Percentiles rank a stretch among this genome's conserved stretches.
phyloP scores from a whole-genome alignment of 2,888 invertebrate genomes.

The Boloria selene region DNA sequence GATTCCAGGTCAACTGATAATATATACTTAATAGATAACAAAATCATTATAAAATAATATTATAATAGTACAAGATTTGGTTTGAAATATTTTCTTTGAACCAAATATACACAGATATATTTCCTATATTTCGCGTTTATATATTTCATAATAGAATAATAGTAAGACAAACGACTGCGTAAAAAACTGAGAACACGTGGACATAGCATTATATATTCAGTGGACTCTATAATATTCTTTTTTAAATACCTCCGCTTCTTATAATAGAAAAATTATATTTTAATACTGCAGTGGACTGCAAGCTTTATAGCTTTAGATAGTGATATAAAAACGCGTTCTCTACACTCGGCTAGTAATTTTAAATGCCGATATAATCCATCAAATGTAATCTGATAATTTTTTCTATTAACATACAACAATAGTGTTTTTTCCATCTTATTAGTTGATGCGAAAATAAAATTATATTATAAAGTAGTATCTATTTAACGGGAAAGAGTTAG shows the following conservation, averaged over 20 bases:
- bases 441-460: conserved; percentile 23
- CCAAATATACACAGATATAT: no score
- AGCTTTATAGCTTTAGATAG: conserved; percentile 8
- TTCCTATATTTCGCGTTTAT: no score
- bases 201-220: no score
- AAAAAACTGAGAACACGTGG: no score
- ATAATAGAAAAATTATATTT: no score
- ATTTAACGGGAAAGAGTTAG: conserved; percentile 1
- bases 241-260: no score
- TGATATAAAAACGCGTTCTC: conserved; percentile 44
- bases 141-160: no score
- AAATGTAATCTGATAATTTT: conserved; percentile 34
- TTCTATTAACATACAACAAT: conserved; percentile 24
- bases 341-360: conserved; percentile 34
- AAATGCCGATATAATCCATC: conserved; percentile 31
- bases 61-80: not conserved
- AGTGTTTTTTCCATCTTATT: conserved; percentile 20
- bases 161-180: no score
- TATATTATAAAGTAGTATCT: conserved; percentile 5
- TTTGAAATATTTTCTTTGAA: no score
- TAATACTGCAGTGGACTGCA: not conserved
- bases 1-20: not conserved
- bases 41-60: no score
- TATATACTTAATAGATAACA: not conserved
- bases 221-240: no score